phyloP scores from a whole-genome alignment of 2,888 invertebrate genomes.

The Blastobasis adustella region DNA sequence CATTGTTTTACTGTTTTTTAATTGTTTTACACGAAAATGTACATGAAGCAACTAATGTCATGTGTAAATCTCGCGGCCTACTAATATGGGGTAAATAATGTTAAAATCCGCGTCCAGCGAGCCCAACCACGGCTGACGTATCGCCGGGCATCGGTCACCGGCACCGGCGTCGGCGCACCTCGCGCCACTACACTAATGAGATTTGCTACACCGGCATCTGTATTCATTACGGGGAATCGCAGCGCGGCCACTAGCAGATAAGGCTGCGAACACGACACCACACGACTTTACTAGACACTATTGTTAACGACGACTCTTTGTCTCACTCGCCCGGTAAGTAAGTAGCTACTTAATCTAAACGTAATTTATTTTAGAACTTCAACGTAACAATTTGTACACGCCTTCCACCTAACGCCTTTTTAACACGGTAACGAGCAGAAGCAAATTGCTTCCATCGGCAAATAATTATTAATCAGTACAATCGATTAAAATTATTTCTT shows the following conservation, averaged over 20 bases:
- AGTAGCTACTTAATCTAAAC: too few relatives aligned
- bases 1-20: too few relatives aligned
- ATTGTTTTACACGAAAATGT: too few relatives aligned
- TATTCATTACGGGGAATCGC: slow-evolving; percentile 36
- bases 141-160: slow-evolving; percentile 34
- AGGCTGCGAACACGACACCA: slow-evolving; percentile 24
- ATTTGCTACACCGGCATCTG: slow-evolving; percentile 27
- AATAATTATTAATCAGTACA: too few relatives aligned
- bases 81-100: not conserved
- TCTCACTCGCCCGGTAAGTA: not conserved
- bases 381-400: too few relatives aligned
- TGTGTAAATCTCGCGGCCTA: too few relatives aligned
- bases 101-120: not conserved
- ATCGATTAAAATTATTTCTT: too few relatives aligned
- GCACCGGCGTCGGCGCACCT: slow-evolving; percentile 26
- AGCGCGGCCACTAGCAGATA: slow-evolving; percentile 1
- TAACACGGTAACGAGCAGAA: too few relatives aligned
- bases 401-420: too few relatives aligned
- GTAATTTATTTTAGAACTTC: too few relatives aligned
- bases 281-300: slow-evolving; percentile 2
- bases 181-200: slow-evolving; percentile 35
- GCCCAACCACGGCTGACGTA: slow-evolving; percentile 21
- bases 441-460: too few relatives aligned
- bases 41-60: too few relatives aligned
- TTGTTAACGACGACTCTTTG: slow-evolving; percentile 1